phyloP scores from a whole-genome alignment of 2,113 vertebrate species.

The Daboia siamensis region DNA sequence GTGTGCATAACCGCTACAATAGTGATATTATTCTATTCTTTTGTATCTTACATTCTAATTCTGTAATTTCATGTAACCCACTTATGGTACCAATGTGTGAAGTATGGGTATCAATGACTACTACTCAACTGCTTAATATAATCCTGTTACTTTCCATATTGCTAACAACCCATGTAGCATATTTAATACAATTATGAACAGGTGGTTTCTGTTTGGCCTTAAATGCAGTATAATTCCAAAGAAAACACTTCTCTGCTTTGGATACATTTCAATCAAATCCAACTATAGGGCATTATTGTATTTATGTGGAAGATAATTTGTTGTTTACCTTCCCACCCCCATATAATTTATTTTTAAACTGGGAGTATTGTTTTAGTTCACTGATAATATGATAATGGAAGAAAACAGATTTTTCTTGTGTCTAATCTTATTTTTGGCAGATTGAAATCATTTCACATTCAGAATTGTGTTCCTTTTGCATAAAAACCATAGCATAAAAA shows the following conservation, averaged over 20 bases:
- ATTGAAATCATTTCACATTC: background rate
- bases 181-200: background rate
- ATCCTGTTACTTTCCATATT: background rate
- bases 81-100: background rate
- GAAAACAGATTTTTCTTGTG: background rate
- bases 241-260: background rate
- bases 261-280: background rate
- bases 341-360: background rate
- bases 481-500: background rate
- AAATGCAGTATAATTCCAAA: background rate
- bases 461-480: background rate
- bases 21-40: background rate
- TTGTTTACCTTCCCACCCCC: background rate
- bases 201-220: background rate
- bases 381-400: background rate
- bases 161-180: background rate
- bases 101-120: background rate
- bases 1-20: background rate
- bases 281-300: background rate
- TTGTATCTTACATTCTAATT: background rate
- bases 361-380: background rate
- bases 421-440: background rate
- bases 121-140: background rate
- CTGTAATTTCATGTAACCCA: background rate
- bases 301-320: background rate